Evolutionary conservation across 2,113 vertebrate genomes (phyloP).

Genomic region (Anthoscopus minutus): DNA sequence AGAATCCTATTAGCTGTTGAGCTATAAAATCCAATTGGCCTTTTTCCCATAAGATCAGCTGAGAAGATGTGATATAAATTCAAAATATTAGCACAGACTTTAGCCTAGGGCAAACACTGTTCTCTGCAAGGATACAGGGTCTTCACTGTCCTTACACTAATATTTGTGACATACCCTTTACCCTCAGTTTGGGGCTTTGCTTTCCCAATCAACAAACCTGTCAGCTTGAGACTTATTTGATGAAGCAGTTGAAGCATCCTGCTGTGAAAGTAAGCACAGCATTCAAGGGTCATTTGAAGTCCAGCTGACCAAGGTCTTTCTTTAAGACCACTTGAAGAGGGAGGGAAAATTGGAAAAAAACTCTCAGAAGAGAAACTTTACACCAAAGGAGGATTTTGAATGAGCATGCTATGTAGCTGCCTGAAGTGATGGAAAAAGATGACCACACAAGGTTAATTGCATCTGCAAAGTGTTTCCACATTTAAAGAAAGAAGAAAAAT

Average conservation of each 20-base stretch:
- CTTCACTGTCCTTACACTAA: conserved; percentile 26
- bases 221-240: conserved; percentile 49
- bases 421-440: background rate
- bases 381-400: background rate
- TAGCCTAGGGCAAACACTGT: conserved; percentile 1
- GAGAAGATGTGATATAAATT: conserved; percentile 33
- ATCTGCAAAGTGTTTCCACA: conserved; percentile 31
- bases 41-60: conserved; percentile 16
- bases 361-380: background rate
- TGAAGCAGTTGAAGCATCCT: conserved; percentile 38
- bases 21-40: conserved; percentile 38
- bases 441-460: conserved; percentile 37
- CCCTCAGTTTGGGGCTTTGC: conserved; percentile 12
- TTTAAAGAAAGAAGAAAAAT: conserved; percentile 3
- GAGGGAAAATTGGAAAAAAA: background rate
- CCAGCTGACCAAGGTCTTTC: conserved; percentile 16
- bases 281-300: conserved; percentile 60
- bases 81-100: conserved; percentile 36
- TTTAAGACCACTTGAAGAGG: background rate
- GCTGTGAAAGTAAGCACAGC: conserved; percentile 31
- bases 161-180: conserved; percentile 59
- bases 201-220: conserved; percentile 43
- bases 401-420: background rate
- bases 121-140: background rate
- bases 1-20: conserved; percentile 51